These are phyloP conservation scores for Champsocephalus esox DNA, from an alignment of 2,797 vertebrate species.

Conservation along the genomic window DNA sequence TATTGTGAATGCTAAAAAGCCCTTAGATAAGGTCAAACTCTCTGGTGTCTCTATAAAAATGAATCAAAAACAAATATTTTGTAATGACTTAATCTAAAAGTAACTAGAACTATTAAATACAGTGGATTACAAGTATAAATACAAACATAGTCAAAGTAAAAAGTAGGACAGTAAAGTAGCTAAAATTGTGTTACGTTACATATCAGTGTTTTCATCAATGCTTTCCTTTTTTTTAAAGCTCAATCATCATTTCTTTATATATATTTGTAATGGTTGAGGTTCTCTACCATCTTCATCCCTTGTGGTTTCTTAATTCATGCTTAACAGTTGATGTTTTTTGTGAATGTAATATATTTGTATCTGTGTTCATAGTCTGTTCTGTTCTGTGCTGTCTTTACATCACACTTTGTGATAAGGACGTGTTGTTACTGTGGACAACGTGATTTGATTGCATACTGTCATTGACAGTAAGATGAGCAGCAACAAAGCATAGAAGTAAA, in stretches of 20 bases:
- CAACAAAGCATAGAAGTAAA: conserved; percentile 6
- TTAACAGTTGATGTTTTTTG: neutral
- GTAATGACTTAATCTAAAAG: no score
- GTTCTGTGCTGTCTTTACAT: neutral
- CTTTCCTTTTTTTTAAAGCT: neutral
- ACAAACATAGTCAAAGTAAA: no score
- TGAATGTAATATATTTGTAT: neutral
- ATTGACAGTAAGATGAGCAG: neutral
- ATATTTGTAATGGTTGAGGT: neutral
- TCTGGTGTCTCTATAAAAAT: no score
- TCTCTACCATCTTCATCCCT: neutral
- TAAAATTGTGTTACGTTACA: neutral
- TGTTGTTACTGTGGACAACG: neutral
- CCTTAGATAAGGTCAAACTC: no score
- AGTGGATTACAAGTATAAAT: no score
- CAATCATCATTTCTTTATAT: neutral
- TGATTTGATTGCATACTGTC: neutral
- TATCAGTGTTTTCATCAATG: neutral
- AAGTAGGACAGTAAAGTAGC: no score
- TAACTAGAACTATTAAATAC: no score
- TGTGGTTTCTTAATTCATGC: neutral
- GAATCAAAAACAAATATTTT: no score
- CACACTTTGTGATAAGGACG: neutral
- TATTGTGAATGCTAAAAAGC: no score
- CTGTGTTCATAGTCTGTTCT: neutral